Conservation (phyloP, 1,140 invertebrate genomes). For the Diabrotica virgifera region DNA sequence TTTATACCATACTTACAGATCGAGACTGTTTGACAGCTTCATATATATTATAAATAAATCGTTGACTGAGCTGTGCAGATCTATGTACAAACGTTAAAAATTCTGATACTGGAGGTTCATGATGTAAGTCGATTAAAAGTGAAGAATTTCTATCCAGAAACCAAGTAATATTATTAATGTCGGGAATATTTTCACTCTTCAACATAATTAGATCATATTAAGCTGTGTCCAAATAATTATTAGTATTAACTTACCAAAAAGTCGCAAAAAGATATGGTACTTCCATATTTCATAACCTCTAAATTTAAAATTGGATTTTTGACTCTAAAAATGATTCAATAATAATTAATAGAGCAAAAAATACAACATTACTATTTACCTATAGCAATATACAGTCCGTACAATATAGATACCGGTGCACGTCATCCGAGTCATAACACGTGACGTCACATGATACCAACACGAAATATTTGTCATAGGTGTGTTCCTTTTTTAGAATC, state of each 20-base stretch:
- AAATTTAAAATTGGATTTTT: slow-evolving; percentile 47
- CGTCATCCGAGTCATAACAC: too few species aligned
- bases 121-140: slow-evolving; percentile 60
- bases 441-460: too few species aligned
- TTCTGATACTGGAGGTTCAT: slow-evolving; percentile 63
- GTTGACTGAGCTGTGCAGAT: slow-evolving; percentile 64
- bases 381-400: too few species aligned
- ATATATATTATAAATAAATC: slow-evolving; percentile 70
- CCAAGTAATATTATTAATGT: slow-evolving; percentile 73
- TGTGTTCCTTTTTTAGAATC: too few species aligned
- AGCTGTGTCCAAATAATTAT: too few species aligned
- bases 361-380: too few species aligned
- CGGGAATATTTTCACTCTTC: slow-evolving; percentile 64
- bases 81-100: slow-evolving; percentile 62
- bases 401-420: too few species aligned
- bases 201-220: slow-evolving; percentile 12
- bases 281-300: slow-evolving; percentile 58
- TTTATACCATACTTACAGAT: slow-evolving; percentile 2
- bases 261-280: slow-evolving; percentile 66
- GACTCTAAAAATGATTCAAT: not conserved
- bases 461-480: too few species aligned
- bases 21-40: slow-evolving; percentile 37
- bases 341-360: slow-evolving; percentile 2
- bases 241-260: slow-evolving; percentile 56
- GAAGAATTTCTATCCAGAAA: slow-evolving; percentile 71